phyloP scores from a whole-genome alignment of 2,113 vertebrate species.

The Chrysochloris asiatica region DNA sequence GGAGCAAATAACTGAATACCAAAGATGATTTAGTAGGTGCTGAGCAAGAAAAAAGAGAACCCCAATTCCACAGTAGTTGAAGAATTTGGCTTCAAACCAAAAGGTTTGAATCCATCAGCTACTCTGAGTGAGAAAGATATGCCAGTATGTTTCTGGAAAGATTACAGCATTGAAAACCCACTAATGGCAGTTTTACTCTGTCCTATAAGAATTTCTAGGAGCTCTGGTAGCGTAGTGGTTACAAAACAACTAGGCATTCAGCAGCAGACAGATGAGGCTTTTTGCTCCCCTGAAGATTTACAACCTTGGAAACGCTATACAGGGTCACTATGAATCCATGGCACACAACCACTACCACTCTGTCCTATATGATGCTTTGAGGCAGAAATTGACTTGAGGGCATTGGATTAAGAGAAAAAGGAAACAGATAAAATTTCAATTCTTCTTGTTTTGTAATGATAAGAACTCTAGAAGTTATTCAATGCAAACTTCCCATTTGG shows the following conservation, averaged over 20 bases:
- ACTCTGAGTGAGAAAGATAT: no score
- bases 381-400: background rate
- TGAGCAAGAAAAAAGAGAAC: background rate
- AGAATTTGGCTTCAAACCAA: background rate
- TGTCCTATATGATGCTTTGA: no score
- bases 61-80: background rate
- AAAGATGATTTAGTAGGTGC: background rate
- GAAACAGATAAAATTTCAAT: no score
- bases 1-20: slow-evolving; percentile 18
- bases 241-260: no score
- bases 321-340: no score
- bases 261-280: no score
- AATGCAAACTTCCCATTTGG: background rate
- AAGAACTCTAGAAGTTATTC: slow-evolving; percentile 14
- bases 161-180: background rate
- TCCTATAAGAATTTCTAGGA: no score
- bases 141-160: no score
- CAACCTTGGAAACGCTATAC: no score
- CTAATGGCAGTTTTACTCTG: background rate
- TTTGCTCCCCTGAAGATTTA: no score
- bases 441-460: background rate
- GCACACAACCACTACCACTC: no score
- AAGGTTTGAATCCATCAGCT: background rate
- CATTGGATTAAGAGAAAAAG: background rate
- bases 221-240: no score